Conservation (phyloP, 2,797 vertebrate genomes). For the Acrossocheilus wenchowensis region DNA sequence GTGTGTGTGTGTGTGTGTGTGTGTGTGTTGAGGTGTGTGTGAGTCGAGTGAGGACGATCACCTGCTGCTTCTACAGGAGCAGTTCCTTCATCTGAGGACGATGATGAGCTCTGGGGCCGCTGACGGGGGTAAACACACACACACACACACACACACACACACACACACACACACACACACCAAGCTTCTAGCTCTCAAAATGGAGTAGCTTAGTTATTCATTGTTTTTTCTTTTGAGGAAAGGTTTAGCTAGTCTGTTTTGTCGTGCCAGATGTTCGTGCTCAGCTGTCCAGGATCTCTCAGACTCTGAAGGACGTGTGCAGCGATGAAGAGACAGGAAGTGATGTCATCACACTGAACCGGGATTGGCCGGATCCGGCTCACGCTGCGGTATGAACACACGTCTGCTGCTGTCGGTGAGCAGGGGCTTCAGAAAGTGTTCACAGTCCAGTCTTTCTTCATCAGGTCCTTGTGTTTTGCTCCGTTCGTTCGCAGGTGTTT, state of each 20-base stretch:
- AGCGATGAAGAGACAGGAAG: constrained; percentile 46
- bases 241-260: neutral
- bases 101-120: constrained; percentile 65
- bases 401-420: neutral
- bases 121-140: constrained; percentile 70
- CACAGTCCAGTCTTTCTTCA: neutral
- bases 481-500: neutral
- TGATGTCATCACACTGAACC: constrained; percentile 67
- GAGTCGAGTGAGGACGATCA: constrained; percentile 66
- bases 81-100: constrained; percentile 76
- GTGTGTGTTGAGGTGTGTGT: constrained; percentile 48
- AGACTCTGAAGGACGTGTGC: constrained; percentile 70
- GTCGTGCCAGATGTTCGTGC: constrained; percentile 76
- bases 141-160: neutral
- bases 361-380: constrained; percentile 59
- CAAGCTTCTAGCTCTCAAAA: neutral
- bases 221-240: neutral
- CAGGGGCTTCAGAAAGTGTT: neutral
- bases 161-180: neutral
- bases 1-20: constrained; percentile 45
- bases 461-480: neutral
- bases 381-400: constrained; percentile 25
- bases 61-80: constrained; percentile 72
- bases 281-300: constrained; percentile 82
- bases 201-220: neutral